A percentile compares a stretch with the other conserved stretches of the same genome.
Evolutionary conservation across 2,113 vertebrate genomes (phyloP).

Genomic region (Speoplatyrhinus poulsoni): DNA sequence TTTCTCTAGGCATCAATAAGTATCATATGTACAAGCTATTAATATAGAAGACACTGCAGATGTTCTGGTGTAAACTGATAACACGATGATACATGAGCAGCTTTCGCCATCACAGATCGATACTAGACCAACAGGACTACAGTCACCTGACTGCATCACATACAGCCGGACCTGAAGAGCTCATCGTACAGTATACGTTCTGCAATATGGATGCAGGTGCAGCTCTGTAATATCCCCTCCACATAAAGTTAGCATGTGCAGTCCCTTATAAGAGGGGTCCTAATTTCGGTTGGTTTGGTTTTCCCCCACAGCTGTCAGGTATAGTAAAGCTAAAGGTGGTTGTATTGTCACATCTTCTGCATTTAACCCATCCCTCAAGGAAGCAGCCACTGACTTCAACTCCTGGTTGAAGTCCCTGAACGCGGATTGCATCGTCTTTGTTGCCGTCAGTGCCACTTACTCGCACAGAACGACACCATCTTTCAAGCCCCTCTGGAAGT

Average conservation of each 20-base stretch:
- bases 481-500: slow-evolving; percentile 93
- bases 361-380: too few species aligned
- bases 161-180: not conserved
- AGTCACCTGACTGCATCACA: not conserved
- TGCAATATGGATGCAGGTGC: not conserved
- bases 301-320: too few species aligned
- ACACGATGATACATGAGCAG: too few species aligned
- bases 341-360: too few species aligned
- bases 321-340: too few species aligned
- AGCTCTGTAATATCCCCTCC: slow-evolving; percentile 3
- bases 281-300: too few species aligned
- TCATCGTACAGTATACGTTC: not conserved
- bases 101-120: not conserved
- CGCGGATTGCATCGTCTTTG: too few species aligned
- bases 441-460: slow-evolving; percentile 73
- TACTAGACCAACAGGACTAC: not conserved
- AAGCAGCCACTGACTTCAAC: too few species aligned
- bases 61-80: too few species aligned
- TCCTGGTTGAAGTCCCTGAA: too few species aligned
- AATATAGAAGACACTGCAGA: too few species aligned
- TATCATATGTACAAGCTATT: too few species aligned
- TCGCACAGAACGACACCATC: slow-evolving; percentile 96
- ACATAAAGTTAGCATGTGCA: not conserved
- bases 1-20: not conserved
- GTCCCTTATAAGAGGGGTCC: not conserved